Conservation (phyloP, 1,140 invertebrate species). For the Saccostrea cuccullata region DNA sequence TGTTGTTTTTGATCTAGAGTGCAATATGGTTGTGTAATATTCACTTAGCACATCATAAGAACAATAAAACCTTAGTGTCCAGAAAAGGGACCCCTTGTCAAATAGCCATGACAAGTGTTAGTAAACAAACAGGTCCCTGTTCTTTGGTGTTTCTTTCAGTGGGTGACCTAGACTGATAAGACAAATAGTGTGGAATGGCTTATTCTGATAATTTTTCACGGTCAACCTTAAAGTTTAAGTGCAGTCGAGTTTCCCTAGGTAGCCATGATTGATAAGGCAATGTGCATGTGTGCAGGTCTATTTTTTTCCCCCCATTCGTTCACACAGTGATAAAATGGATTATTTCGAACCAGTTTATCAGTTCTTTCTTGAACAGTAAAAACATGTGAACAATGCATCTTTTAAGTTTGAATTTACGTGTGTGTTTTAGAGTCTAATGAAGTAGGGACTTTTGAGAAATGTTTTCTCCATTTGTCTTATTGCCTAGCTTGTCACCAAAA, state of each 20-base stretch:
- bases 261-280: not conserved
- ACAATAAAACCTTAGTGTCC: not conserved
- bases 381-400: no score
- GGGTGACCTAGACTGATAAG: conserved; percentile 17
- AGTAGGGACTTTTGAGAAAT: no score
- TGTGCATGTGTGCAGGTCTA: not conserved
- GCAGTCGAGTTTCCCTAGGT: not conserved
- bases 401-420: no score
- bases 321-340: not conserved
- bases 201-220: conserved; percentile 33
- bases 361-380: no score
- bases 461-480: no score
- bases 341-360: no score
- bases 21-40: not conserved
- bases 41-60: not conserved
- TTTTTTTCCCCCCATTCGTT: not conserved
- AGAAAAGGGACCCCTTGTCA: conserved; percentile 3
- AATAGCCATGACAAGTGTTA: conserved; percentile 2
- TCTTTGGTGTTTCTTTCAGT: not conserved
- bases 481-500: no score
- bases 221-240: not conserved
- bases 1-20: not conserved
- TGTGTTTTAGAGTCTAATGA: no score
- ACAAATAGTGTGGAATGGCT: conserved; percentile 3
- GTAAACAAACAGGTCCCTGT: conserved; percentile 14